Base-by-base conservation (phyloP, 2,888 invertebrate species). In the Charanyca ferruginea region DNA sequence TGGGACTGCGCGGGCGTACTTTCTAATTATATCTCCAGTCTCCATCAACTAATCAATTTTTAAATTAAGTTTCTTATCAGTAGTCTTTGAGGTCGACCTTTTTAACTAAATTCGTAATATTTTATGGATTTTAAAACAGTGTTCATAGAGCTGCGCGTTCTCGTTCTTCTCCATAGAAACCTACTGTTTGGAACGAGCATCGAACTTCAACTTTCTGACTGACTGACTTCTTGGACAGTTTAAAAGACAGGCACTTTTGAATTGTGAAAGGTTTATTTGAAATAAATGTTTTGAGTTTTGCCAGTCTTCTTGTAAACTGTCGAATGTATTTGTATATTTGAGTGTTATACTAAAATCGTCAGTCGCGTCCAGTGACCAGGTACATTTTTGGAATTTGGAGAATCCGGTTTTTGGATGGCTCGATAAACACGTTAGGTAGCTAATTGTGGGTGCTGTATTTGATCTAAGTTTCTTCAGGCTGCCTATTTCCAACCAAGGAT, bases 11-110 rank as follows among this genome's bases (percentile, higher is more conserved):
- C 87, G 58, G 57, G 67, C 62, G 73, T 77, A 84, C 88, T 88
- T 88, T 88, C 88, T 87, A 88, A 88, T 83, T 87, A 82, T 82
- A 79, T 82, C 73, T 76, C 52, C 48, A 48, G 23, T 48, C 38
- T 38, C 62, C 48, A 63, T 23, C 25, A 58, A 63, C 58, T 57
- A 52, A 60, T 65, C 60, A 53, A 45, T 60, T 66, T 44, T 62
- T 41, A 66, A 66, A 62, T 61, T 23, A 64, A 52, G 9, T 52
- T n/a, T 71, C 38, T 59, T 73, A 66, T 66, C 60, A 16, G 38
- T 38, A 59, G 58, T 55, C 25, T 65, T 58, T 55, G 47, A 70
- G n/a, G n/a, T n/a, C n/a, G n/a, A n/a, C n/a, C n/a, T n/a, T n/a
- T n/a, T n/a, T n/a, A n/a, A n/a, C n/a, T n/a, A n/a, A n/a, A n/a